These are phyloP conservation scores for Formicarius rufipectus DNA, from an alignment of 2,113 vertebrate species.

Conservation along the genomic window DNA sequence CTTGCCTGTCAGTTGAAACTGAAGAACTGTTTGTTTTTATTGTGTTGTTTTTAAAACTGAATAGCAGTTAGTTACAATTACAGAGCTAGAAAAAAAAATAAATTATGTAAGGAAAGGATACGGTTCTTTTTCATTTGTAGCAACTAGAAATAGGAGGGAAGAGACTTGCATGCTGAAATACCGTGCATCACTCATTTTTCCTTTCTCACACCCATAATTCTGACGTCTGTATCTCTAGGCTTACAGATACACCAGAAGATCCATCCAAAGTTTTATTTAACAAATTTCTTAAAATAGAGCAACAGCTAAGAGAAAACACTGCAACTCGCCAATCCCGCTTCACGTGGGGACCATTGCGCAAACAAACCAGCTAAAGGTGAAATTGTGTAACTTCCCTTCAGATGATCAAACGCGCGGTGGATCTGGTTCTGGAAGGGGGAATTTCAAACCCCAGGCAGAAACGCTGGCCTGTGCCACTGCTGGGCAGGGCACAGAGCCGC, in stretches of 20 bases:
- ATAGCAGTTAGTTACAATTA: neutral
- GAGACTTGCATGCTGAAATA: neutral
- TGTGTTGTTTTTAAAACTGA: neutral
- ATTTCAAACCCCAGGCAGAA: neutral
- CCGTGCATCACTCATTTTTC: neutral
- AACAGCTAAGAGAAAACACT: neutral
- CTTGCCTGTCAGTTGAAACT: neutral
- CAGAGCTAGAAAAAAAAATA: neutral
- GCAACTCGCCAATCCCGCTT: neutral
- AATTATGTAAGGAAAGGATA: neutral
- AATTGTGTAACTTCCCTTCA: neutral
- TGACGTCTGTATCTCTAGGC: neutral
- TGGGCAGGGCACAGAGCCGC: neutral
- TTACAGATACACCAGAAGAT: neutral
- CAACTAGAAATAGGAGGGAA: neutral
- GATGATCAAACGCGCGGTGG: neutral
- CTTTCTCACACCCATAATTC: neutral
- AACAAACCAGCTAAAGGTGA: neutral
- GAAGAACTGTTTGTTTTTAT: neutral
- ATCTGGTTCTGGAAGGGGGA: neutral
- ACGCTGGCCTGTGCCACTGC: accelerated
- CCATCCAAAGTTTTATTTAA: neutral
- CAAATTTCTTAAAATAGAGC: neutral
- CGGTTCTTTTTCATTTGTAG: neutral
- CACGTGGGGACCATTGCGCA: neutral